Base-by-base conservation (phyloP, 2,797 vertebrate species). In the Scomberomorus guttatus region DNA sequence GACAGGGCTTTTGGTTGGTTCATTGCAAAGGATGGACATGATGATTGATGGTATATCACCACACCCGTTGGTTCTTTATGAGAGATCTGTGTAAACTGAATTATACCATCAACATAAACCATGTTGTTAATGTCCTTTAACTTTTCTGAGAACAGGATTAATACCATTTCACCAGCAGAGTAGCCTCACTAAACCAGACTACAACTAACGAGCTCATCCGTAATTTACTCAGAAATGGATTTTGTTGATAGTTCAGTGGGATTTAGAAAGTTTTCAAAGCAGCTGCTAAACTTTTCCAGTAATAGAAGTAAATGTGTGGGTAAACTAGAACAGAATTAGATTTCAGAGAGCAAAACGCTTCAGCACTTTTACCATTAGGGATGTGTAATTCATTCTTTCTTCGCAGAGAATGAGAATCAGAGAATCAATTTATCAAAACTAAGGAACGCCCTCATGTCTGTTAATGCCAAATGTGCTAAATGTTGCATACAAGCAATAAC, bases 401-500 rank as follows among this genome's bases (percentile, higher is more conserved):
- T 32, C 29, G 6, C 6, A 32, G 29, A 32, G 29, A 32, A 32
- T 32, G 29, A 32, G 7, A 64, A 29, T 32, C 32, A 2, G 37
- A 39, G 20, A 42, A 61, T 25, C 12, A 6, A 0, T 44, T 37
- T 3, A 62, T 42, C 1, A 71, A 37, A 63, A n/a, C n/a, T 14
- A 14, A 32, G 13, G 24, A 59, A 59, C 18, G 24, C 6, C 14
- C 37, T 6, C 32, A 24, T 64, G n/a, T 39, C n/a, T 66, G 44
- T 51, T 50, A 7, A 34, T 46, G 24, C n/a, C 2, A 3, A 46
- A 58, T 44, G 34, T 59, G 22, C 24, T 42, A n/a, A 60, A 76
- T 42, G 27, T 54, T 70, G 61, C 59, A 52, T 73, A 8, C 56
- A 70, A 75, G 29, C 55, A 73, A 39, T 60, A 74, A 70, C 18